Conservation (phyloP, 2,113 vertebrate genomes). For the Manacus vitellinus region DNA sequence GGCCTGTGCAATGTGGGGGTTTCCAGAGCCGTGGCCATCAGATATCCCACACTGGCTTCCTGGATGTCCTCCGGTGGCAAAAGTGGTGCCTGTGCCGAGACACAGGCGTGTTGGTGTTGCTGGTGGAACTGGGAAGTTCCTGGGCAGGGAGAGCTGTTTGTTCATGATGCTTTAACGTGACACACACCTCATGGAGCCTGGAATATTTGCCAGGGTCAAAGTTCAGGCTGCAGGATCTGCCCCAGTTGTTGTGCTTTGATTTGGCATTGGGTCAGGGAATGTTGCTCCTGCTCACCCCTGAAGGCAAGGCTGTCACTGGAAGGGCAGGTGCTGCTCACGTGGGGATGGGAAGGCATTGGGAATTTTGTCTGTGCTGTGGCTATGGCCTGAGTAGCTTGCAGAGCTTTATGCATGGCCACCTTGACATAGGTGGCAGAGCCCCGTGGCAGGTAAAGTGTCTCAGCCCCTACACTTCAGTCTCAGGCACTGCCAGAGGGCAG, state of each 20-base stretch:
- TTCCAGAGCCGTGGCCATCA: neutral
- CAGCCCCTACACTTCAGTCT: neutral
- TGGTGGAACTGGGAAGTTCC: neutral
- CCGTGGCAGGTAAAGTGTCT: neutral
- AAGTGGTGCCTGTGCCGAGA: neutral
- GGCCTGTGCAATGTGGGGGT: neutral
- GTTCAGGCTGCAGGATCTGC: neutral
- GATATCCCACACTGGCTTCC: neutral
- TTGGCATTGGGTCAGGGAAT: neutral
- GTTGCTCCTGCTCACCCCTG: neutral
- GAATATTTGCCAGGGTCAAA: neutral
- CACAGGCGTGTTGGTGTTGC: accelerated
- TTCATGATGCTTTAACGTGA: neutral
- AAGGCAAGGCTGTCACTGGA: neutral
- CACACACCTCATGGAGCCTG: accelerated
- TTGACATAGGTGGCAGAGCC: neutral
- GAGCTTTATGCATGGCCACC: neutral
- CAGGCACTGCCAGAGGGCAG: neutral
- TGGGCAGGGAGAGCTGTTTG: neutral
- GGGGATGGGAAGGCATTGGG: too few species aligned
- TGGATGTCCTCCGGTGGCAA: neutral
- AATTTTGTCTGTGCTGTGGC: neutral
- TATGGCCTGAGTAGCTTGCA: neutral
- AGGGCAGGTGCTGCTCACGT: neutral
- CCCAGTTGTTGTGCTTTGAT: neutral